Percentiles rank a stretch among this genome's conserved stretches.
These are phyloP conservation scores for Coccyzus lansbergi DNA, from an alignment of 2,797 vertebrate genomes.

Conservation along the genomic window DNA sequence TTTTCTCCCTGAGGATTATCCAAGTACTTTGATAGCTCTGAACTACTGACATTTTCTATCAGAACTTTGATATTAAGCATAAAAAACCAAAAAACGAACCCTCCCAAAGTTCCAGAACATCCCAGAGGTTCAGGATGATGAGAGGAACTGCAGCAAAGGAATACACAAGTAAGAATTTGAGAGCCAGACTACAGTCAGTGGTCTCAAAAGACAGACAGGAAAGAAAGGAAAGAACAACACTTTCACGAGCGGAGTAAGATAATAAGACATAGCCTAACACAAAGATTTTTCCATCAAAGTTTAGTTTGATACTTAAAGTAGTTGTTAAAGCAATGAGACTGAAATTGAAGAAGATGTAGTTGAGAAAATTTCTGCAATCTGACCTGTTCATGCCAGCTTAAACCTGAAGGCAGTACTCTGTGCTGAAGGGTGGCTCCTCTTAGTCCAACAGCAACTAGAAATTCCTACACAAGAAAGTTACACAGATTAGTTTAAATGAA, in stretches of 20 bases:
- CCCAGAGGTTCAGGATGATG: not conserved
- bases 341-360: not conserved
- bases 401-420: conserved; percentile 86
- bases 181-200: not conserved
- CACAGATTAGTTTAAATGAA: not conserved
- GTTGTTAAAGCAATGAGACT: not conserved
- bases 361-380: not conserved
- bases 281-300: not conserved
- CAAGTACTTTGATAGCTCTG: not conserved
- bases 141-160: not conserved
- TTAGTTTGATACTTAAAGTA: not conserved
- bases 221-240: not conserved
- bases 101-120: accelerated
- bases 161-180: not conserved
- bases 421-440: conserved; percentile 94
- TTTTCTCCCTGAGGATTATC: not conserved
- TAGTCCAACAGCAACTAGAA: conserved; percentile 91
- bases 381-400: conserved; percentile 98
- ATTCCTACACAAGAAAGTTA: conserved; percentile 82
- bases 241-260: not conserved
- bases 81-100: not conserved
- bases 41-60: not conserved
- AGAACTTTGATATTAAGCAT: not conserved
- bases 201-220: not conserved
- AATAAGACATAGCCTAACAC: not conserved